Evolutionary conservation across 2,113 vertebrate species (phyloP), one percentile per base, ranked within the genome.

Genomic region (Phaethon lepturus): DNA sequence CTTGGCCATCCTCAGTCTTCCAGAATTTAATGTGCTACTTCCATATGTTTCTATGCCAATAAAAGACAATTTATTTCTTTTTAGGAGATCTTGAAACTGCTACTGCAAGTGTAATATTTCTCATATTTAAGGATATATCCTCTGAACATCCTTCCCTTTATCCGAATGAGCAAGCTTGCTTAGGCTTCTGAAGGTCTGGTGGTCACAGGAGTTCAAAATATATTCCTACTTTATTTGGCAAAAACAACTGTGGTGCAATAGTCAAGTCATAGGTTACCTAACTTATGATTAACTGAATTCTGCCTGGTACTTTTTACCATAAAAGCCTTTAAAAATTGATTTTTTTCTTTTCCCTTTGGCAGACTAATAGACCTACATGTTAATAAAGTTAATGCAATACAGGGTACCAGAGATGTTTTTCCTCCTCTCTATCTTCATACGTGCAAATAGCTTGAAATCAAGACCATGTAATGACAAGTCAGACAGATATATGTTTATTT

Each of bases 151-250:
- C 29, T 81, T 82, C 28, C 94, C 49, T 73, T 60, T 44, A 17
- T 64, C 55, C 50, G 62, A 94, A 56, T 74, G 8, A 85, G 13
- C 23, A 78, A 42, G 3, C 18, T 91, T 73, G 13, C 35, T 81
- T 26, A 31, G 64, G 9, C 40, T 90, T 93, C 68, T 23, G 71
- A 56, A 71, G 23, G 7, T 60, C 44, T 95, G n/a, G 8, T 74
- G 52, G 40, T 87, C 91, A 81, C 42, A 55, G 77, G 50, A 94
- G 28, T 87, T 95, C 0, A 0, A 88, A 91, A 78, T 85, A 79
- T 28, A 53, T 95, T 97, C 95, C 97, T 97, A 94, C 96, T 96
- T 97, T 75, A 96, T 97, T 97, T 94, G 95, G 97, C 96, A 94
- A 95, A 95, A 97, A 96, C 96, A 97, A 96, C 69, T 87, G 94